These are phyloP conservation scores for Hippocampus mohnikei DNA, from an alignment of 2,113 vertebrate genomes.

Conservation along the genomic window DNA sequence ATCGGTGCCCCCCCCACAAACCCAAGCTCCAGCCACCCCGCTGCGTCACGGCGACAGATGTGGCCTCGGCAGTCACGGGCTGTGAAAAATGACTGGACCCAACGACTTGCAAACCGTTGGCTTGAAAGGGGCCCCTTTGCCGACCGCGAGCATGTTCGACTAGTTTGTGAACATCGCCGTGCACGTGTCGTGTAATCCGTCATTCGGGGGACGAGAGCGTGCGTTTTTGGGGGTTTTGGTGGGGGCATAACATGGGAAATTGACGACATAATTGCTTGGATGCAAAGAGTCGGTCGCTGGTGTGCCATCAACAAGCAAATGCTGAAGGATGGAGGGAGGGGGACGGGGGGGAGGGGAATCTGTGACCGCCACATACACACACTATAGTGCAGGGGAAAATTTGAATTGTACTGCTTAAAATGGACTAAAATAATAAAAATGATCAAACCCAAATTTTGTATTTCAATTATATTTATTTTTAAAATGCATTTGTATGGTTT, in stretches of 20 bases:
- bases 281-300: not conserved
- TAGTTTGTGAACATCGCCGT: not conserved
- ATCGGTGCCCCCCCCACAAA: not conserved
- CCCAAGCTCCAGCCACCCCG: not conserved
- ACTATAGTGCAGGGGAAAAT: too few species aligned
- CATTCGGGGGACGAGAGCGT: not conserved
- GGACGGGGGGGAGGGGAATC: too few species aligned
- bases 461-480: too few species aligned
- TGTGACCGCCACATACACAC: too few species aligned
- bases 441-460: too few species aligned
- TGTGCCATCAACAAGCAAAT: too few species aligned
- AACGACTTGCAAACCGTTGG: not conserved
- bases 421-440: too few species aligned
- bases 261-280: not conserved
- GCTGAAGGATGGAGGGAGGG: too few species aligned
- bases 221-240: not conserved
- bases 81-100: not conserved
- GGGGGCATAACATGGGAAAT: not conserved
- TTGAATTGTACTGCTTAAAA: too few species aligned
- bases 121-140: conserved; percentile 2
- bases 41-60: conserved; percentile 30
- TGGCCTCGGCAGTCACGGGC: not conserved
- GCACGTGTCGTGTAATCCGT: not conserved
- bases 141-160: not conserved
- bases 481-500: too few species aligned